Evolutionary conservation across 1,140 invertebrate genomes (phyloP).

Genomic region (Drosophila punjabiensis): DNA sequence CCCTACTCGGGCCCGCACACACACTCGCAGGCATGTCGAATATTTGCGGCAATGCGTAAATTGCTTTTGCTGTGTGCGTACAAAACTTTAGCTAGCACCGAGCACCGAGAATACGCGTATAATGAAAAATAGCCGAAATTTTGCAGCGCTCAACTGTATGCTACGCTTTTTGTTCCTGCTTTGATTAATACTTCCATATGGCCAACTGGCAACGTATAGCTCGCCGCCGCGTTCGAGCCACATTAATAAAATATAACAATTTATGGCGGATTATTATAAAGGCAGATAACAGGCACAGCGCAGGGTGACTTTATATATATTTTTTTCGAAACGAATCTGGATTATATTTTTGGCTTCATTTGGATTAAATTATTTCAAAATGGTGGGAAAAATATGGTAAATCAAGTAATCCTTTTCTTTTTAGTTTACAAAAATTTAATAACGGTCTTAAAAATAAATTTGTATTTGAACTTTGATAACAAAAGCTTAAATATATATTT

Average conservation of each 20-base stretch:
- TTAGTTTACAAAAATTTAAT: no score
- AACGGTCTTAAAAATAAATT: no score
- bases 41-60: slow-evolving; percentile 74
- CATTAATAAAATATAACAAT: slow-evolving; percentile 83
- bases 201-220: slow-evolving; percentile 56
- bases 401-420: no score
- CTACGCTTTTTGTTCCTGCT: slow-evolving; percentile 44
- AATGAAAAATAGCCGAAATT: slow-evolving; percentile 81
- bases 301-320: slow-evolving; percentile 43
- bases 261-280: slow-evolving; percentile 77
- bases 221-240: slow-evolving; percentile 71
- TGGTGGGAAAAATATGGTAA: background rate
- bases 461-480: no score
- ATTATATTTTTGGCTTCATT: slow-evolving; percentile 3
- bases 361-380: background rate
- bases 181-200: slow-evolving; percentile 81
- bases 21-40: slow-evolving; percentile 19
- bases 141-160: slow-evolving; percentile 70
- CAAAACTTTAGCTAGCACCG: slow-evolving; percentile 48
- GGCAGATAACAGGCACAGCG: slow-evolving; percentile 43
- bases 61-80: slow-evolving; percentile 53
- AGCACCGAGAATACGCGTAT: slow-evolving; percentile 45
- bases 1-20: slow-evolving; percentile 13
- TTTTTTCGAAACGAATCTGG: background rate
- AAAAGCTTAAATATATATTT: no score